Evolutionary conservation across 2,888 invertebrate species (phyloP).

Genomic region (Masnerella sp.): DNA sequence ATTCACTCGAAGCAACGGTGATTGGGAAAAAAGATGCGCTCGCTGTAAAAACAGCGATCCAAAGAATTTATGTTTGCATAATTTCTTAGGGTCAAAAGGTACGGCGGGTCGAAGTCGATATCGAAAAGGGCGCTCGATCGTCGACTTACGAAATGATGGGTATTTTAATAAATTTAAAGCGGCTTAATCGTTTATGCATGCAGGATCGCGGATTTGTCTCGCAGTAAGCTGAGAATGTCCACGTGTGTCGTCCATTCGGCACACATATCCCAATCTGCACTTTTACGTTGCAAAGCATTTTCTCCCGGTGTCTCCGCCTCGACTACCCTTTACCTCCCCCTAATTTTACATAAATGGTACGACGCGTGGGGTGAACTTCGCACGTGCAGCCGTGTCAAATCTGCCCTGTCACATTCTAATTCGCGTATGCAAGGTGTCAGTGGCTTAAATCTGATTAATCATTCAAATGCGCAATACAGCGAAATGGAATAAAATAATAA

Average conservation of each 20-base stretch:
- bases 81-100: conserved; percentile 59
- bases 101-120: conserved; percentile 52
- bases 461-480: conserved; percentile 27
- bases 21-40: conserved; percentile 42
- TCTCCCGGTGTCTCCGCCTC: conserved; percentile 47
- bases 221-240: conserved; percentile 77
- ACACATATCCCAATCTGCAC: conserved; percentile 57
- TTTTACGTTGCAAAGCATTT: conserved; percentile 49
- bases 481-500: too few relatives aligned
- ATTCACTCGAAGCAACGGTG: conserved; percentile 44
- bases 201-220: conserved; percentile 77
- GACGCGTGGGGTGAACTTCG: conserved; percentile 67
- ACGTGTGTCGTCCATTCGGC: conserved; percentile 69
- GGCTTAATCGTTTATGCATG: conserved; percentile 77
- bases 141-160: conserved; percentile 69
- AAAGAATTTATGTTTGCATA: conserved; percentile 58
- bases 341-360: conserved; percentile 68
- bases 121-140: conserved; percentile 52
- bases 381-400: conserved; percentile 70
- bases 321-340: conserved; percentile 57
- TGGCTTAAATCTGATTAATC: conserved; percentile 51
- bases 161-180: conserved; percentile 77
- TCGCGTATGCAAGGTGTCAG: conserved; percentile 69
- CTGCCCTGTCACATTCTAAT: conserved; percentile 63
- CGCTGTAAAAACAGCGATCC: conserved; percentile 48